A percentile compares a stretch with the other conserved stretches of the same genome.
Conservation (phyloP, 1,140 invertebrate genomes). For the Leptinotarsa texana region DNA sequence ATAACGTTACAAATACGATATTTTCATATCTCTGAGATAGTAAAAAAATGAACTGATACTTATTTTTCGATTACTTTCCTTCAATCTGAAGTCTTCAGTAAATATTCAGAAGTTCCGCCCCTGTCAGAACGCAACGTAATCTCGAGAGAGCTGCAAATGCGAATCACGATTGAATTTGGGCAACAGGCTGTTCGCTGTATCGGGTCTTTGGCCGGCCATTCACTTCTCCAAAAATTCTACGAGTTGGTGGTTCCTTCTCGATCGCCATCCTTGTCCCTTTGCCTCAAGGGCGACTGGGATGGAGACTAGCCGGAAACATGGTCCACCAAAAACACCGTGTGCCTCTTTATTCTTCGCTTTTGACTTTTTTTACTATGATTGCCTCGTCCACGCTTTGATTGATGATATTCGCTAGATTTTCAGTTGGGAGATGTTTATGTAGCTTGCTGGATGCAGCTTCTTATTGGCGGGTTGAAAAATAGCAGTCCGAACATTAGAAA, state of each 20-base stretch:
- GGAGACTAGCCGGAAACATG: conserved; percentile 7
- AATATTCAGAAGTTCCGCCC: neutral
- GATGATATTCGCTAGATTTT: neutral
- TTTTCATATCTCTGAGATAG: too few species aligned
- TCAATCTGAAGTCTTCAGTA: too few species aligned
- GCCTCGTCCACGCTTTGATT: neutral
- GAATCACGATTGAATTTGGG: conserved; percentile 8
- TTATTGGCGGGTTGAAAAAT: too few species aligned
- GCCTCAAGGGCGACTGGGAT: conserved; percentile 1
- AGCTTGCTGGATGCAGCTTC: too few species aligned
- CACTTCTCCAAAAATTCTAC: neutral
- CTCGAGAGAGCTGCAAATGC: neutral
- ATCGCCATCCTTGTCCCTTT: conserved; percentile 2
- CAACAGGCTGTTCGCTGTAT: conserved; percentile 4
- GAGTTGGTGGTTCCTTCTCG: neutral
- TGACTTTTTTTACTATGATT: conserved; percentile 3
- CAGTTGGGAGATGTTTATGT: neutral
- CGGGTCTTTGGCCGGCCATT: conserved; percentile 4
- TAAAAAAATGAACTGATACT: too few species aligned
- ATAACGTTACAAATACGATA: too few species aligned
- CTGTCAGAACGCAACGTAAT: neutral
- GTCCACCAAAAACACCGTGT: conserved; percentile 7
- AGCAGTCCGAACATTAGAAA: too few species aligned
- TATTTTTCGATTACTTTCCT: too few species aligned
- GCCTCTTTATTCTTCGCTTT: neutral